Conservation (phyloP, 2,797 vertebrate genomes). For the Sebastes hubbsi region DNA sequence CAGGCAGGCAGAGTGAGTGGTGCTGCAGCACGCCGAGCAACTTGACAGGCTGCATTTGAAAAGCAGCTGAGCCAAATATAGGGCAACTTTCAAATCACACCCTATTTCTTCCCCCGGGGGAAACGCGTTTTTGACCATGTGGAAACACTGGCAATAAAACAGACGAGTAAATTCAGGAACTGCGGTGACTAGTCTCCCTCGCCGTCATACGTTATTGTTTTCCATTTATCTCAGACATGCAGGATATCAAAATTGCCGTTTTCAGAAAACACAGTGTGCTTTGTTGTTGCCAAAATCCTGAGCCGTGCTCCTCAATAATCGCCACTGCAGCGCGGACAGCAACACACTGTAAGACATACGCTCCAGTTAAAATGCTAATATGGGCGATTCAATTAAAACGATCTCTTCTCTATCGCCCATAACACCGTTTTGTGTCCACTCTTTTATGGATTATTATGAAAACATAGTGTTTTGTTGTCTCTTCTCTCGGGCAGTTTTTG, state of each 20-base stretch:
- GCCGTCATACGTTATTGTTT: conserved; percentile 39
- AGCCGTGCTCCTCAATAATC: conserved; percentile 52
- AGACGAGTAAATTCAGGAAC: conserved; percentile 41
- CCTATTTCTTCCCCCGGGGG: conserved; percentile 13
- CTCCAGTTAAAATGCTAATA: conserved; percentile 75
- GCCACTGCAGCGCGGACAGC: conserved; percentile 59
- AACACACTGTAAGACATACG: conserved; percentile 39
- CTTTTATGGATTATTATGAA: conserved; percentile 69
- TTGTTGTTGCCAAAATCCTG: conserved; percentile 42
- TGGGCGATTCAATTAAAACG: conserved; percentile 70
- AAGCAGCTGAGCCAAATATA: conserved; percentile 59
- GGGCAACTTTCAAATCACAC: conserved; percentile 61
- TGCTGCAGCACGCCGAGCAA: conserved; percentile 16
- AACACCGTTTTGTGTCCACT: conserved; percentile 60
- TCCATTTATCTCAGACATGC: conserved; percentile 60
- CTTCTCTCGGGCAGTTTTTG: conserved; percentile 57
- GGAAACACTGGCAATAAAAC: conserved; percentile 40
- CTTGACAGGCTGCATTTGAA: conserved; percentile 67
- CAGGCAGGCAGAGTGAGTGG: conserved; percentile 40
- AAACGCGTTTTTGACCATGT: conserved; percentile 36
- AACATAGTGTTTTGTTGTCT: conserved; percentile 39
- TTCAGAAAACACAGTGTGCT: conserved; percentile 27
- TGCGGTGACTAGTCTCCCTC: conserved; percentile 23
- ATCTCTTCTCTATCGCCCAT: conserved; percentile 55
- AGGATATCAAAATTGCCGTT: conserved; percentile 44